Conservation (phyloP, 2,888 invertebrate species). For the Hedya salicella region DNA sequence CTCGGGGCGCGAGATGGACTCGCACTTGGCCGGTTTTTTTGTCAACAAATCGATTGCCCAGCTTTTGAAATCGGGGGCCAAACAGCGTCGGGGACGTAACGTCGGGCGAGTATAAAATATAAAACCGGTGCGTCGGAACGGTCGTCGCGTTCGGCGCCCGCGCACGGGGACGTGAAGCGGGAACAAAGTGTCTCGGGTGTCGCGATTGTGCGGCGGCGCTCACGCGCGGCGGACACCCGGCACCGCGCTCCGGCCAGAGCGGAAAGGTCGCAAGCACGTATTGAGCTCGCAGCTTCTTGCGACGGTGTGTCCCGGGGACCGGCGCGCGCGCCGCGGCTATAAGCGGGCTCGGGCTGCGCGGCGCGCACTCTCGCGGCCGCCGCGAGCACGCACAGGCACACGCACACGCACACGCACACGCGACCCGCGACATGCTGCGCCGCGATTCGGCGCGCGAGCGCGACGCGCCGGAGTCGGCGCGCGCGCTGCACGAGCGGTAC, state of each 20-base stretch:
- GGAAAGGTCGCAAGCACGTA: neutral
- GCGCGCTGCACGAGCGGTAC: conserved; percentile 5
- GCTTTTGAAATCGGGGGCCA: neutral
- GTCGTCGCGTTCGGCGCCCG: neutral
- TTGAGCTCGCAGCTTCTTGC: neutral
- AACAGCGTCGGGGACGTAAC: neutral
- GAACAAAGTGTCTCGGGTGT: conserved; percentile 20
- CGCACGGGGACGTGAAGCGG: conserved; percentile 3
- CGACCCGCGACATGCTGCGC: conserved; percentile 25
- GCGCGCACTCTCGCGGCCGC: conserved; percentile 17
- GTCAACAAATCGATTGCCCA: neutral
- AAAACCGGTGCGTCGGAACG: neutral
- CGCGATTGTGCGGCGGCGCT: conserved; percentile 17
- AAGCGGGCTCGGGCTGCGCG: conserved; percentile 12
- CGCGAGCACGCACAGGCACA: neutral
- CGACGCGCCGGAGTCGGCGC: conserved; percentile 32
- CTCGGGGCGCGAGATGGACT: too few species aligned
- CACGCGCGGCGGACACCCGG: conserved; percentile 5
- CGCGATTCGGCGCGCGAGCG: conserved; percentile 36
- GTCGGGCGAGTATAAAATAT: neutral
- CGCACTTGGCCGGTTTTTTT: too few species aligned
- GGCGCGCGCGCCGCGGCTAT: neutral
- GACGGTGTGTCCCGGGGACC: neutral
- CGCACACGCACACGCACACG: conserved; percentile 11
- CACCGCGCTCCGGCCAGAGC: neutral